Percentiles rank a stretch among this genome's conserved stretches.
Evolutionary conservation across 1,140 invertebrate genomes (phyloP).

Genomic region (Zaprionus ornatus): DNA sequence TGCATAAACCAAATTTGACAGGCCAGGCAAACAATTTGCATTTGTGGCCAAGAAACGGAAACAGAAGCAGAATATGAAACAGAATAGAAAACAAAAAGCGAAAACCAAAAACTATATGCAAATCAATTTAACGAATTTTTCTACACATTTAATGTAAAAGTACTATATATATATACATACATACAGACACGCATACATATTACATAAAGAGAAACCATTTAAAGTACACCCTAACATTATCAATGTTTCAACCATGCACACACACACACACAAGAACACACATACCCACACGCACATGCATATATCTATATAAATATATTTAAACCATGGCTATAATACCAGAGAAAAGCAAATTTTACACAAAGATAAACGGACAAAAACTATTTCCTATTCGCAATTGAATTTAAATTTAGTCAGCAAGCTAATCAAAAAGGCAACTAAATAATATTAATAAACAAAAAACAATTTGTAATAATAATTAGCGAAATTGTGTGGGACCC

Average conservation of each 20-base stretch:
- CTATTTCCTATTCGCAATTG: conserved; percentile 71
- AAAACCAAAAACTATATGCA: conserved; percentile 61
- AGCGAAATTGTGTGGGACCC: conserved; percentile 77
- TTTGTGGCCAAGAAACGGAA: conserved; percentile 54
- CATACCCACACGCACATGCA: conserved; percentile 17
- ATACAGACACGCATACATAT: conserved; percentile 34
- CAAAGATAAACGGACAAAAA: conserved; percentile 55
- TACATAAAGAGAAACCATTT: conserved; percentile 13
- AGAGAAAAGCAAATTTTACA: conserved; percentile 58
- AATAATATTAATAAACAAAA: conserved; percentile 58
- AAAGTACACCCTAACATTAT: conserved; percentile 52
- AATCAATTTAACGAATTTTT: conserved; percentile 82
- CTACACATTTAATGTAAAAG: conserved; percentile 79
- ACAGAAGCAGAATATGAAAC: background rate
- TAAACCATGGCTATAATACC: conserved; percentile 60
- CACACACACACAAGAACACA: conserved; percentile 3
- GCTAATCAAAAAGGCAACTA: conserved; percentile 76
- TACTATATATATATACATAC: conserved; percentile 43
- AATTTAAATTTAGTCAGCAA: conserved; percentile 74
- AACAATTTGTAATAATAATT: conserved; percentile 77
- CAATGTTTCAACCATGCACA: conserved; percentile 59
- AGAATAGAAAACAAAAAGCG: conserved; percentile 1
- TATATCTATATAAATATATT: conserved; percentile 45
- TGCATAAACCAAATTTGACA: conserved; percentile 53
- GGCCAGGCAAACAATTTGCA: conserved; percentile 56